phyloP scores from a whole-genome alignment of 2,113 vertebrate genomes.

The Castor canadensis region DNA sequence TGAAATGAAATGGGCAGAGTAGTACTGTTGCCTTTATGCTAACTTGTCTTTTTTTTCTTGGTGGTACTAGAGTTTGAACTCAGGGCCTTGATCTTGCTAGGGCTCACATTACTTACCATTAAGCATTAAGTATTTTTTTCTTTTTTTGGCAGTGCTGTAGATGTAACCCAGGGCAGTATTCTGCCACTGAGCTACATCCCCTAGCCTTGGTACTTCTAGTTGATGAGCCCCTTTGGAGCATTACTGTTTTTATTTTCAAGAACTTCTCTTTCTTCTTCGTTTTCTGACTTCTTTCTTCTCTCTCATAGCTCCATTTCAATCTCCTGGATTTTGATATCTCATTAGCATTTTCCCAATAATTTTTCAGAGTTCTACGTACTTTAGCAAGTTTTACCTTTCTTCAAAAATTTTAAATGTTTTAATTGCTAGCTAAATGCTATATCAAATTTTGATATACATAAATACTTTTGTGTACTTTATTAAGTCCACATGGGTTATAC shows the following conservation, averaged over 20 bases:
- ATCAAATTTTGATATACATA: conserved; percentile 39
- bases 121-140: not conserved
- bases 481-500: not conserved
- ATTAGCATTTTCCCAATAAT: not conserved
- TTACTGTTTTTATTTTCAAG: not conserved
- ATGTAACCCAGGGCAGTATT: not conserved
- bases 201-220: not conserved
- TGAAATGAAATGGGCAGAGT: not conserved
- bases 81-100: too few species aligned
- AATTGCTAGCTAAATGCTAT: conserved; percentile 30
- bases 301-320: not conserved
- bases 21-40: not conserved
- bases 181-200: not conserved
- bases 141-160: not conserved
- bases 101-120: not conserved
- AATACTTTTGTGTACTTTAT: not conserved
- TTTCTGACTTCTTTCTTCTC: not conserved
- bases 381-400: not conserved
- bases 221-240: not conserved
- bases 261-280: not conserved
- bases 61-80: too few species aligned
- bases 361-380: conserved; percentile 30
- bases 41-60: too few species aligned
- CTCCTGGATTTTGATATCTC: not conserved
- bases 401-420: conserved; percentile 36